A percentile compares a stretch with the other conserved stretches of the same genome.
Conservation (phyloP, 2,888 invertebrate species). For the Trichogramma dendrolimi region DNA sequence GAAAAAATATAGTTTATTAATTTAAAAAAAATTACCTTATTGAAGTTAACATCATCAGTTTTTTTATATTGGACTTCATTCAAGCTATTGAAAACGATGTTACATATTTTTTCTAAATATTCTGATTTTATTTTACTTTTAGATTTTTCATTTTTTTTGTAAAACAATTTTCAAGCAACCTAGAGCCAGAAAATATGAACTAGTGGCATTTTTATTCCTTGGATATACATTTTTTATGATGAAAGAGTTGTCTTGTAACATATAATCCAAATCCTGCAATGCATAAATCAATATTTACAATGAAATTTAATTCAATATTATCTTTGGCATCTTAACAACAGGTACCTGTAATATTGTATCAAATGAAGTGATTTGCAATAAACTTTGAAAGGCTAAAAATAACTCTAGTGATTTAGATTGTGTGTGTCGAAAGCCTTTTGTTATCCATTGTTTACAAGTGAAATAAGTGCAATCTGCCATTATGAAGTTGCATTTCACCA, state of each 20-base stretch:
- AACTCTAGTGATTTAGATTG: constrained; percentile 31
- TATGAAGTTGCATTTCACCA: constrained; percentile 34
- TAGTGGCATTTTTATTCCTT: constrained; percentile 33
- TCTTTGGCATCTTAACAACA: neutral
- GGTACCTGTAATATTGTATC: constrained; percentile 37
- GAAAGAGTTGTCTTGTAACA: constrained; percentile 36
- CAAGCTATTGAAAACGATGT: constrained; percentile 28
- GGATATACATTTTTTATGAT: constrained; percentile 34
- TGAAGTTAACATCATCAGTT: constrained; percentile 19
- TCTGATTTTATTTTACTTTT: constrained; percentile 31
- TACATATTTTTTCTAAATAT: constrained; percentile 34
- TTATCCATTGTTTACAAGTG: constrained; percentile 40
- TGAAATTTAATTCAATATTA: neutral
- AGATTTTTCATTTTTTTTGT: constrained; percentile 31
- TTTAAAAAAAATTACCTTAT: constrained; percentile 1
- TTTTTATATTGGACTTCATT: constrained; percentile 20
- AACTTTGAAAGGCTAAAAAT: constrained; percentile 35
- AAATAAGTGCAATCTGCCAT: constrained; percentile 37
- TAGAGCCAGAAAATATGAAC: constrained; percentile 39
- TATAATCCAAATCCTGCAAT: constrained; percentile 36
- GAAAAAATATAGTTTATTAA: neutral
- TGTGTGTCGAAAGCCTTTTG: constrained; percentile 36
- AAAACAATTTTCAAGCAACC: constrained; percentile 43
- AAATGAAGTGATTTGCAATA: constrained; percentile 35
- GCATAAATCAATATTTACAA: constrained; percentile 14